These are phyloP conservation scores for Pseudochirops cupreus DNA, from an alignment of 2,797 vertebrate species.

Conservation along the genomic window DNA sequence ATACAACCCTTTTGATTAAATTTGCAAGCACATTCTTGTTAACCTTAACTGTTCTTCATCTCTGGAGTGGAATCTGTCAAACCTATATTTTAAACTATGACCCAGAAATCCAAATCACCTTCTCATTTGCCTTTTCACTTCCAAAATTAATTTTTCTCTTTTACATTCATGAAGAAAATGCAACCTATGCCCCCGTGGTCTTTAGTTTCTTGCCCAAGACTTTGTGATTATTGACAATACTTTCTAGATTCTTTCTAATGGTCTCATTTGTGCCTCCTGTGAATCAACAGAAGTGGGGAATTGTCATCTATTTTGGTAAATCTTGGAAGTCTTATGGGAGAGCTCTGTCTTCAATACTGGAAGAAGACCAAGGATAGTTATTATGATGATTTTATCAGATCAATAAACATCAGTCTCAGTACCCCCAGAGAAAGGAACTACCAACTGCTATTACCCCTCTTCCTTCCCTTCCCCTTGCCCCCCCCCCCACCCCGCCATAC, in stretches of 20 bases:
- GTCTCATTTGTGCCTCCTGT: neutral
- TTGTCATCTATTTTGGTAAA: neutral
- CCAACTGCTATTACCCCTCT: neutral
- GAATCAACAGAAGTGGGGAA: neutral
- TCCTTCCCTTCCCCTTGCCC: neutral
- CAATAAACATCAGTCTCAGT: neutral
- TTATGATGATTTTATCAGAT: neutral
- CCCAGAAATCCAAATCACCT: neutral
- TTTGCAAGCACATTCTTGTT: neutral
- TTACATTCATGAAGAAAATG: neutral
- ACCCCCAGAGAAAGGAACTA: neutral
- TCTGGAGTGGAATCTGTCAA: neutral
- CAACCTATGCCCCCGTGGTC: neutral
- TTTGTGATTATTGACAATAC: neutral
- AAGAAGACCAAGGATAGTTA: neutral
- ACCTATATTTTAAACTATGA: neutral
- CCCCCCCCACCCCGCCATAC: no score
- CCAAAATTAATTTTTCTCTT: neutral
- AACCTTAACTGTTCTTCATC: neutral
- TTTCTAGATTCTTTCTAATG: neutral
- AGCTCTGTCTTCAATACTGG: neutral
- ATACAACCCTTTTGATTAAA: neutral
- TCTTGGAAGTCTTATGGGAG: neutral
- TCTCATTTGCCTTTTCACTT: neutral
- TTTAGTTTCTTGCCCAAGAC: neutral